Conservation (phyloP, 2,113 vertebrate species). For the Pteronura brasiliensis region DNA sequence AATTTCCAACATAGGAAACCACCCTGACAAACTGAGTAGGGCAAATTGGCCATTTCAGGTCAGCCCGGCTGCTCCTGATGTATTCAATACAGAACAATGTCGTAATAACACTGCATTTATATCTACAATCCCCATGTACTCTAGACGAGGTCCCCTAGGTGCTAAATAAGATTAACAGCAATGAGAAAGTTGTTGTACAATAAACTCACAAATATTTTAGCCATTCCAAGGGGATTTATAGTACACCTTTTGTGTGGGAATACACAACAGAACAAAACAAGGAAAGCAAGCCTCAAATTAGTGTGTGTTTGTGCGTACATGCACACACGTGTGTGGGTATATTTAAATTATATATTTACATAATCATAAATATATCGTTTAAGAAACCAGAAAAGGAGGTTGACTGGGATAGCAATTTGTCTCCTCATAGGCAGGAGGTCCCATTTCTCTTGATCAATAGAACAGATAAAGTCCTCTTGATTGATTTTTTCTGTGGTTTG, state of each 20-base stretch:
- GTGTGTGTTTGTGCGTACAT: fast-evolving
- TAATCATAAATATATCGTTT: not conserved
- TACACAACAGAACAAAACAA: not conserved
- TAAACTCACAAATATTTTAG: not conserved
- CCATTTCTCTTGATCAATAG: slow-evolving; percentile 64
- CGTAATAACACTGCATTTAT: not conserved
- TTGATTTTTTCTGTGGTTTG: not conserved
- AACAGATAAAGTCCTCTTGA: slow-evolving; percentile 53
- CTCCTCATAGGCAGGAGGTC: not conserved
- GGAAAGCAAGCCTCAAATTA: not conserved
- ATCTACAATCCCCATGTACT: not conserved
- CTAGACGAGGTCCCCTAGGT: not conserved
- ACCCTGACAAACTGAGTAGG: not conserved
- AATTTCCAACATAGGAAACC: not conserved
- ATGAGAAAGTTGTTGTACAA: slow-evolving; percentile 7
- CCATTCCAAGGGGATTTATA: not conserved
- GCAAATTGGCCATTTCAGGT: not conserved
- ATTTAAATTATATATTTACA: not conserved
- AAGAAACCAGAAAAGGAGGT: not conserved
- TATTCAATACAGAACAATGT: not conserved
- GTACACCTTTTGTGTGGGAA: not conserved
- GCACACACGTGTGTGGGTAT: too few species aligned
- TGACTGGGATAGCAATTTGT: not conserved
- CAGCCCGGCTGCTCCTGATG: not conserved
- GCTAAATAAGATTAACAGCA: not conserved